These are phyloP conservation scores for Burhinus oedicnemus DNA, from an alignment of 2,113 vertebrate species.

Conservation along the genomic window DNA sequence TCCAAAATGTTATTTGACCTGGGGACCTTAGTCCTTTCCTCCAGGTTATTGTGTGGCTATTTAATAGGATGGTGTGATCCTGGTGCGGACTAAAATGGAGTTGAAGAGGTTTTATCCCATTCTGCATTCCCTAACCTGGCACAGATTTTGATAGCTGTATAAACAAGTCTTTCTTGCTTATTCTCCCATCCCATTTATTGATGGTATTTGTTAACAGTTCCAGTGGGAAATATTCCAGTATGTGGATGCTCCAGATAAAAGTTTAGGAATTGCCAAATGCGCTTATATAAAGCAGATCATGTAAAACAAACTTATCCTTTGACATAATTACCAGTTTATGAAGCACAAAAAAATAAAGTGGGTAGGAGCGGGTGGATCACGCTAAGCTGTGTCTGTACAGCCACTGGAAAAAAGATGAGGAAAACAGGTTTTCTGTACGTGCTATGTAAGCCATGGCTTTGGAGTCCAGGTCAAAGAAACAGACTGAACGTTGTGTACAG, in stretches of 20 bases:
- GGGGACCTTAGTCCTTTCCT: not conserved
- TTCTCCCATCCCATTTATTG: not conserved
- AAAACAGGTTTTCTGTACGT: not conserved
- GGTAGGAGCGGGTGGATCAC: not conserved
- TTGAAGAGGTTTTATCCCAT: not conserved
- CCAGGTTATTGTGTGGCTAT: not conserved
- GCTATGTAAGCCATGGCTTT: not conserved
- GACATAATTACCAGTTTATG: not conserved
- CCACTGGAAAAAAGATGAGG: not conserved
- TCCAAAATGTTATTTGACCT: not conserved
- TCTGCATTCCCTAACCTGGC: not conserved
- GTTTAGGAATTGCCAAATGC: slow-evolving; percentile 34
- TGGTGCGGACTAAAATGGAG: not conserved
- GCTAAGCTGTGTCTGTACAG: not conserved
- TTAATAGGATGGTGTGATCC: not conserved
- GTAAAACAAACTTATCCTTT: not conserved
- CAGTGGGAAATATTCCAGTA: slow-evolving; percentile 45
- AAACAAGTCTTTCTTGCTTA: slow-evolving; percentile 55
- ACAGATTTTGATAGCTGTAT: not conserved
- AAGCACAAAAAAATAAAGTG: not conserved
- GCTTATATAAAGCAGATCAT: slow-evolving; percentile 28
- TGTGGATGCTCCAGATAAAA: slow-evolving; percentile 40
- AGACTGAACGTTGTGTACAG: not conserved
- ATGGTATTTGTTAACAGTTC: slow-evolving; percentile 34
- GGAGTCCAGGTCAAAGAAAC: not conserved